phyloP scores from a whole-genome alignment of 2,888 invertebrate genomes.

The Atethmia centrago region DNA sequence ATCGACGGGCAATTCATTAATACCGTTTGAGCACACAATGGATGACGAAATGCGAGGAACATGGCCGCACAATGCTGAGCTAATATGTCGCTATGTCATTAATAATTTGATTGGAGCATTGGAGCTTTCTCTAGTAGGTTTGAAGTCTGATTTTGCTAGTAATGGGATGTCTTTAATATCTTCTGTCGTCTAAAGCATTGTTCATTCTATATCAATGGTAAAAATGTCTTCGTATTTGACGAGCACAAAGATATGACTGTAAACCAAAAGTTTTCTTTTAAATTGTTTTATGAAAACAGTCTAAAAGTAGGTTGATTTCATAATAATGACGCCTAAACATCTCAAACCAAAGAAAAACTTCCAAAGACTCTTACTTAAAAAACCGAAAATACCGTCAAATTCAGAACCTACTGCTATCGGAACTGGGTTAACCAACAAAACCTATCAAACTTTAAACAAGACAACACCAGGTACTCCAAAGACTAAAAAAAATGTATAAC shows the following conservation, averaged over 20 bases:
- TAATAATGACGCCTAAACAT: neutral
- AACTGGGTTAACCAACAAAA: neutral
- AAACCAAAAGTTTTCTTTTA: neutral
- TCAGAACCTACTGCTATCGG: neutral
- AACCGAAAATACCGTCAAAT: neutral
- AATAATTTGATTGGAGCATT: constrained; percentile 65
- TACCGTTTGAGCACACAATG: constrained; percentile 67
- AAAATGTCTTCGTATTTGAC: neutral
- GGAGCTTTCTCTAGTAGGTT: constrained; percentile 54
- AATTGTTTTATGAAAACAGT: neutral
- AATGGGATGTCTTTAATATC: neutral
- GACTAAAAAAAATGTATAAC: constrained; percentile 12
- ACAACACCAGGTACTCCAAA: constrained; percentile 2
- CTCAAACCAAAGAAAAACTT: neutral
- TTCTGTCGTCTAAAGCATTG: neutral
- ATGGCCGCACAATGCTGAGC: constrained; percentile 47
- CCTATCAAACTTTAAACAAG: neutral
- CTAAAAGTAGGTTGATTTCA: no score
- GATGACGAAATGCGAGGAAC: constrained; percentile 63
- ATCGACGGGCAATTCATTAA: constrained; percentile 73
- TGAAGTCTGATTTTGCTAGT: constrained; percentile 22
- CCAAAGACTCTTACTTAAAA: neutral
- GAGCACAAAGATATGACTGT: neutral
- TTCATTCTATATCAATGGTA: no score
- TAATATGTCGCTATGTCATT: constrained; percentile 61